phyloP scores from a whole-genome alignment of 2,888 invertebrate species.

The Xestia rhomboidea region DNA sequence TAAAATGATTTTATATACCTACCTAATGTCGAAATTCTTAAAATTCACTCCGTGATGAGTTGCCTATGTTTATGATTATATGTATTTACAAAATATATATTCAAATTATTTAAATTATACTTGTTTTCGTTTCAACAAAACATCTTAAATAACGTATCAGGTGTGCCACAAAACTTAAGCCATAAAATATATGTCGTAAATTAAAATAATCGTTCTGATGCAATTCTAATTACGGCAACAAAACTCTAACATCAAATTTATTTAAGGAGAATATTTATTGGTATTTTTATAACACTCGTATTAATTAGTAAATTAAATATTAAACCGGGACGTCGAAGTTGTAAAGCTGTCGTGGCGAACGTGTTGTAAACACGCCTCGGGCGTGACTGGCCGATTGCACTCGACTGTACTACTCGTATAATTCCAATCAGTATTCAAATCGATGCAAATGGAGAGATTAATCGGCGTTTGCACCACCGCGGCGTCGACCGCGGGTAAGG shows the following conservation, averaged over 20 bases:
- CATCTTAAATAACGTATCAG: conserved; percentile 25
- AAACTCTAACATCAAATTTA: conserved; percentile 41
- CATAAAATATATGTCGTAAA: conserved; percentile 51
- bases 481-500: conserved; percentile 71
- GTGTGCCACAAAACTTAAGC: conserved; percentile 41
- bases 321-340: conserved; percentile 60
- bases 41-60: neutral
- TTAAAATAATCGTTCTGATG: conserved; percentile 46
- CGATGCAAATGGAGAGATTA: conserved; percentile 87
- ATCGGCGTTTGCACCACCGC: conserved; percentile 81
- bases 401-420: conserved; percentile 75
- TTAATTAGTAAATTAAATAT: conserved; percentile 68
- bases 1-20: neutral
- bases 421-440: conserved; percentile 88
- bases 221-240: conserved; percentile 45
- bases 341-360: conserved; percentile 72
- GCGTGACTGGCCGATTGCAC: conserved; percentile 78
- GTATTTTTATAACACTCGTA: conserved; percentile 54
- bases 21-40: neutral
- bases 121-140: conserved; percentile 29
- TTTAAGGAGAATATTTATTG: conserved; percentile 52
- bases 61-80: neutral
- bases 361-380: conserved; percentile 74
- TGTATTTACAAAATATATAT: conserved; percentile 7
- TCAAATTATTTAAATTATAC: conserved; percentile 36